A percentile compares a stretch with the other conserved stretches of the same genome.
These are phyloP conservation scores for Simalia tracyae DNA, from an alignment of 2,797 vertebrate species.

Conservation along the genomic window DNA sequence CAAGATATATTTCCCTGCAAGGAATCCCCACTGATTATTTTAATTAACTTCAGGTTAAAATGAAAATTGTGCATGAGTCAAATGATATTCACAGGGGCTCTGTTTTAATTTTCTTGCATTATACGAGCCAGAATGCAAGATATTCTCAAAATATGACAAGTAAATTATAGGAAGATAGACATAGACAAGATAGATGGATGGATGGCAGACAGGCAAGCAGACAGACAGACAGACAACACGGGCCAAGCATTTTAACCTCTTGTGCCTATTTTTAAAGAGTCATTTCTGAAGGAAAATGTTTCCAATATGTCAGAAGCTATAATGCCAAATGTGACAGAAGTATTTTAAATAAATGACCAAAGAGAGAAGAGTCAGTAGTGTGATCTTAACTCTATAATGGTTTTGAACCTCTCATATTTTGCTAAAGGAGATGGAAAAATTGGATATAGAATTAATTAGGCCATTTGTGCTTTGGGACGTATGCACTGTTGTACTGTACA, in stretches of 20 bases:
- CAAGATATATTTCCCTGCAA: neutral
- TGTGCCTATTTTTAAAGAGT: constrained; percentile 77
- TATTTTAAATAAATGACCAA: constrained; percentile 82
- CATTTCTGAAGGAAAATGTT: constrained; percentile 79
- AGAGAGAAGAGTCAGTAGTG: constrained; percentile 84
- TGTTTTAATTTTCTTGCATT: constrained; percentile 12
- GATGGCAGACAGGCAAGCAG: constrained; percentile 34
- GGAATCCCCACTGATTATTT: constrained; percentile 37
- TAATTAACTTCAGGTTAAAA: constrained; percentile 28
- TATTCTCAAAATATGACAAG: constrained; percentile 45
- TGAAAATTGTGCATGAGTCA: constrained; percentile 39
- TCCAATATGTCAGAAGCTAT: constrained; percentile 79
- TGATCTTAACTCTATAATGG: constrained; percentile 84
- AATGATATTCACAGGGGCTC: constrained; percentile 27
- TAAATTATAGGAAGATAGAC: constrained; percentile 38
- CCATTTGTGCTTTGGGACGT: constrained; percentile 64
- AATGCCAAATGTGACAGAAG: constrained; percentile 76
- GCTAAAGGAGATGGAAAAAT: constrained; percentile 57
- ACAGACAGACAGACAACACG: constrained; percentile 52
- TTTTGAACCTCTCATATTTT: constrained; percentile 72
- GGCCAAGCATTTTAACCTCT: constrained; percentile 80
- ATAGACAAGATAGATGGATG: neutral
- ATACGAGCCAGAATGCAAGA: constrained; percentile 32
- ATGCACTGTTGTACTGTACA: constrained; percentile 27
- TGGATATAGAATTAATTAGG: constrained; percentile 76